These are phyloP conservation scores for Cliona cf. orientalis DNA, from an alignment of 37 sponge, comb jelly and placozoan species.

Conservation along the genomic window DNA sequence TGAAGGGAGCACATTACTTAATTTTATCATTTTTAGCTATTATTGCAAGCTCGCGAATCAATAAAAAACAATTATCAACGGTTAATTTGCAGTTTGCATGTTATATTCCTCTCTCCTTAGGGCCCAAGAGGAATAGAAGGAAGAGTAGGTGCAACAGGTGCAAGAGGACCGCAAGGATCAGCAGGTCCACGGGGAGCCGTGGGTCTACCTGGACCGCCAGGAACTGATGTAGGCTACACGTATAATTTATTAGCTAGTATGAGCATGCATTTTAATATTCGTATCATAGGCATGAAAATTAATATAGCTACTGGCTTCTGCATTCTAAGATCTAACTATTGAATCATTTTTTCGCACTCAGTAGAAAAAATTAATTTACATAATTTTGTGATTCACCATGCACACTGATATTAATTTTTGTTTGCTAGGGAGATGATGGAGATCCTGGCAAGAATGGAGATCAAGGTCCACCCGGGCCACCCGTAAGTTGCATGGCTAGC, in stretches of 20 bases:
- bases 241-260: too few species aligned
- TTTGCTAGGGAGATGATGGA: slow-evolving; percentile 61
- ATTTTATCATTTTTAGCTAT: not conserved
- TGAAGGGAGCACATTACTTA: not conserved
- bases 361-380: not conserved
- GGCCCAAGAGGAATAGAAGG: slow-evolving; percentile 55
- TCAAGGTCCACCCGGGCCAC: slow-evolving; percentile 45
- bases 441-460: slow-evolving; percentile 52
- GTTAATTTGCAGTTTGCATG: not conserved
- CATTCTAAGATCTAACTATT: not conserved
- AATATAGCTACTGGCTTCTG: not conserved
- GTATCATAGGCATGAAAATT: not conserved
- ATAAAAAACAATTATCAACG: too few species aligned
- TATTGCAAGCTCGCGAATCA: too few species aligned
- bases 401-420: not conserved
- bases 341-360: not conserved
- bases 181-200: slow-evolving; percentile 43
- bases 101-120: slow-evolving; percentile 1
- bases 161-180: slow-evolving; percentile 25
- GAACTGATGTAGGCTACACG: slow-evolving; percentile 8
- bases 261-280: not conserved
- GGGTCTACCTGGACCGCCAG: slow-evolving; percentile 58
- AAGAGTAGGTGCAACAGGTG: slow-evolving; percentile 22
- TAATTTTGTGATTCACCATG: not conserved
- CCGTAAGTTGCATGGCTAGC: slow-evolving; percentile 3